Evolutionary conservation across 1,140 invertebrate species (phyloP).

Genomic region (Micrasema longulum): DNA sequence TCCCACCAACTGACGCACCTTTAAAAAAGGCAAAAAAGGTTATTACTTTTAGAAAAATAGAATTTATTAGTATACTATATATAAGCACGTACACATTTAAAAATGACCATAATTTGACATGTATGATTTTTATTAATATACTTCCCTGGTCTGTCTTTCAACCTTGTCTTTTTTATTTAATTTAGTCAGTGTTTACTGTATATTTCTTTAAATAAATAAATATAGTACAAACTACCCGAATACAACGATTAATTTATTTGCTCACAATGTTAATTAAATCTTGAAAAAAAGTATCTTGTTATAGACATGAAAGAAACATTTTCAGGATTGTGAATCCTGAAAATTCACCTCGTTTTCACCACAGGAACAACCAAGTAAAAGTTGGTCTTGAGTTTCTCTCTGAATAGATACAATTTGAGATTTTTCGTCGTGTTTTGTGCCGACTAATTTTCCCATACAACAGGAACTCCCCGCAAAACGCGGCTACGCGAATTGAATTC

Average conservation of each 20-base stretch:
- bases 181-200: too few species aligned
- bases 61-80: too few species aligned
- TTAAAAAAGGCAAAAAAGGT: too few species aligned
- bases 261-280: not conserved
- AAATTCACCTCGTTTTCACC: not conserved
- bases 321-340: conserved; percentile 3
- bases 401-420: conserved; percentile 30
- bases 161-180: too few species aligned
- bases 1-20: too few species aligned
- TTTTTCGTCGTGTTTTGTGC: conserved; percentile 25
- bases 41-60: too few species aligned
- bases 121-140: not conserved
- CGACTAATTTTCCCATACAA: conserved; percentile 27
- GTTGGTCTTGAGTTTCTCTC: conserved; percentile 18
- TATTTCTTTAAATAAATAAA: not conserved
- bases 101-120: too few species aligned
- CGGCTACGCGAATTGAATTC: not conserved
- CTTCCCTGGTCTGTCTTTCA: too few species aligned
- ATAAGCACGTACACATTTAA: too few species aligned
- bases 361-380: not conserved
- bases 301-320: not conserved
- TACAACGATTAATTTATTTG: not conserved
- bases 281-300: not conserved
- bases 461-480: not conserved
- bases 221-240: not conserved